Base-by-base conservation (phyloP, 2,113 vertebrate species). In the Haliaeetus leucogaster region DNA sequence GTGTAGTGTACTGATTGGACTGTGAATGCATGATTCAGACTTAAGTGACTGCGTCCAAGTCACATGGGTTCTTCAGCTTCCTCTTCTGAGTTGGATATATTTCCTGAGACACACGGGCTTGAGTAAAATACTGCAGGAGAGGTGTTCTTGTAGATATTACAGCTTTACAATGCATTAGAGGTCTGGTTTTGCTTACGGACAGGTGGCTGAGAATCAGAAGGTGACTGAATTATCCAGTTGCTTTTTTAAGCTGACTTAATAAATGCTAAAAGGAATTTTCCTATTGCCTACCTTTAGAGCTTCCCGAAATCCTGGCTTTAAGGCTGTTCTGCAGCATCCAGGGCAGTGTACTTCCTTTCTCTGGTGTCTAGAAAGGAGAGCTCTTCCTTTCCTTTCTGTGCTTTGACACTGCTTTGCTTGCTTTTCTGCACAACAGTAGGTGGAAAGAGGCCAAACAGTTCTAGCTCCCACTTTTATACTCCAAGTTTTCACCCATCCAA, bases 31-130 rank as follows among this genome's bases (percentile, higher is more conserved):
- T 77, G 86, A 94, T 74, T 94, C 76, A 89, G 76, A 68, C 84
- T 72, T 87, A 66, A 77, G 61, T 65, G 72, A 52, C 48, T 55
- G 52, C 1, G 11, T 90, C 65, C 86, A 85, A 82, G 45, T 91
- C 94, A 89, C 34, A 2, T 84, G 66, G 81, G 53, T 93, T 55
- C 74, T 93, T 85, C 84, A 66, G 84, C 78, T 95, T 97, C 93
- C 84, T 91, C 38, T 89, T 80, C 70, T 9, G 58, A 67, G 47
- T 23, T 89, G 78, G 47, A 61, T 62, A 2, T 22, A 7, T 80
- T 93, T 91, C 53, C 86, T 43, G 76, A 95, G 79, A 72, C n/a
- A 38, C 30, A n/a, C 7, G n/a, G 59, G 34, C 43, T 76, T 70
- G 50, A n/a, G 36, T 88, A 62, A 62, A 80, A 52, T 90, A 27